Percentiles rank a stretch among this genome's conserved stretches.
Evolutionary conservation across 2,797 vertebrate species (phyloP).

Genomic region (Enteromius argenteus): DNA sequence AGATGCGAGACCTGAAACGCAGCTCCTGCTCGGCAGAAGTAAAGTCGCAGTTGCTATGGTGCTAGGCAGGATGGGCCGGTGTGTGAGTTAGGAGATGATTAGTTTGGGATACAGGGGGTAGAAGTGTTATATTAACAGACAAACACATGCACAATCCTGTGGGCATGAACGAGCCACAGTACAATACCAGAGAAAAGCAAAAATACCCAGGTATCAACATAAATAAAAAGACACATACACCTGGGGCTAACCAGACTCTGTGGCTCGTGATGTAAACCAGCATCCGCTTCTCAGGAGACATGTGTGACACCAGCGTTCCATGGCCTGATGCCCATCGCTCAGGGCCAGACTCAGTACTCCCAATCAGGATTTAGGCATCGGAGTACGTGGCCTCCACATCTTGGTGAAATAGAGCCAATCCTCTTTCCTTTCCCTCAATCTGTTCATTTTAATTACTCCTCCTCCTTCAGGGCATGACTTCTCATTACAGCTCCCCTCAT

Average conservation of each 20-base stretch:
- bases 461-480: constrained; percentile 44
- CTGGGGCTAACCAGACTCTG: constrained; percentile 5
- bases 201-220: background rate
- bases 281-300: background rate
- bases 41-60: constrained; percentile 19
- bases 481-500: constrained; percentile 38
- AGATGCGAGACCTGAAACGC: background rate
- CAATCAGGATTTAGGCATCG: constrained; percentile 37
- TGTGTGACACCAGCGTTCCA: background rate
- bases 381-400: constrained; percentile 7
- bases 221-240: constrained; percentile 21
- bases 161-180: constrained; percentile 13
- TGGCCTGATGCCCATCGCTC: constrained; percentile 16
- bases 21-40: constrained; percentile 6
- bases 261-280: constrained; percentile 15
- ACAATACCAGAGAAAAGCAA: background rate
- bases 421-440: constrained; percentile 35
- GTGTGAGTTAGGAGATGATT: constrained; percentile 26
- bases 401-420: constrained; percentile 25
- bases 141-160: constrained; percentile 7
- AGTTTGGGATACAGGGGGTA: constrained; percentile 40
- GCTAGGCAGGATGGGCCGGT: background rate
- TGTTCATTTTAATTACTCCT: constrained; percentile 50
- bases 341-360: constrained; percentile 20
- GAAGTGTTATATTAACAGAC: constrained; percentile 36